Conservation (phyloP, 2,888 invertebrate genomes). For the Brenthis daphne region DNA sequence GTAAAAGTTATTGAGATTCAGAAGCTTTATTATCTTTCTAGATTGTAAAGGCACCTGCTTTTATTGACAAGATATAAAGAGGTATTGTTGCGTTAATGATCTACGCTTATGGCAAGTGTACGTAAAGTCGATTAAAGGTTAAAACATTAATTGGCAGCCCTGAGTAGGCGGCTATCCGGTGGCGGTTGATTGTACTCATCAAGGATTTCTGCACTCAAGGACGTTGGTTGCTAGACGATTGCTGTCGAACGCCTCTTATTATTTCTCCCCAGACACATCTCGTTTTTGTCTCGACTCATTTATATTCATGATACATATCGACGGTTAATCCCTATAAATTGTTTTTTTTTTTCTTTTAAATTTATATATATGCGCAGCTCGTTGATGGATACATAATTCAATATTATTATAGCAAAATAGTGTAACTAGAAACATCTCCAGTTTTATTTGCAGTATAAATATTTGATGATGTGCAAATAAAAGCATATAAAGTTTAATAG, state of each 20-base stretch:
- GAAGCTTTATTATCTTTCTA: neutral
- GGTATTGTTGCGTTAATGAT: slow-evolving; percentile 20
- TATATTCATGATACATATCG: slow-evolving; percentile 80
- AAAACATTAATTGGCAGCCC: slow-evolving; percentile 63
- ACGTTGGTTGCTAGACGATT: slow-evolving; percentile 75
- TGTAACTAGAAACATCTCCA: neutral
- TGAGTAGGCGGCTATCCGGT: slow-evolving; percentile 74
- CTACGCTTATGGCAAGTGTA: slow-evolving; percentile 9
- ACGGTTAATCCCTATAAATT: slow-evolving; percentile 75
- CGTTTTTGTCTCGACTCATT: slow-evolving; percentile 76
- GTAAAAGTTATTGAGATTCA: neutral
- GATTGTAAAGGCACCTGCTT: neutral
- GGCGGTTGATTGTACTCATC: slow-evolving; percentile 82
- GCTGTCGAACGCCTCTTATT: slow-evolving; percentile 76
- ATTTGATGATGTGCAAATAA: neutral
- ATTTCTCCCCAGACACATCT: slow-evolving; percentile 77
- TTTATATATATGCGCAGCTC: slow-evolving; percentile 20
- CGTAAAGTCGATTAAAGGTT: slow-evolving; percentile 31
- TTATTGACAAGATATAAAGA: neutral
- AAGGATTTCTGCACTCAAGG: slow-evolving; percentile 81
- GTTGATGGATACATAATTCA: slow-evolving; percentile 21
- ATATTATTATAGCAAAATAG: slow-evolving; percentile 15
- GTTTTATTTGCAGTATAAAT: neutral
- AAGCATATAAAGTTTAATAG: neutral
- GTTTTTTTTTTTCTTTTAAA: slow-evolving; percentile 47